Conservation (phyloP, 2,797 vertebrate species). For the Cynodonichthys magdalenae region DNA sequence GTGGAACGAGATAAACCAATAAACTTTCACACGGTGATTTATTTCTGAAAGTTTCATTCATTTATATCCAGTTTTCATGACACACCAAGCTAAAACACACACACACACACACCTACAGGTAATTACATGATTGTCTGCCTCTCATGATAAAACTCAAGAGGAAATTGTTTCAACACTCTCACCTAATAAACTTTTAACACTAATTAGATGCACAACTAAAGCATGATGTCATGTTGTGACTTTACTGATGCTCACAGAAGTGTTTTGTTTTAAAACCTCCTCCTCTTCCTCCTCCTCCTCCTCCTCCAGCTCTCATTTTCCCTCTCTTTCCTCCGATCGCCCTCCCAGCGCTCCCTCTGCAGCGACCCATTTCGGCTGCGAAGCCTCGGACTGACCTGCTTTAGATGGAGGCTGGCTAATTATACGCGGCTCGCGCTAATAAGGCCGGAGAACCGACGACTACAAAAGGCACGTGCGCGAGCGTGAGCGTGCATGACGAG, state of each 20-base stretch:
- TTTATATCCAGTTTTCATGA: too few relatives aligned
- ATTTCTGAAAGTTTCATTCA: too few relatives aligned
- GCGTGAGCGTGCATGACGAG: constrained; percentile 9
- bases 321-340: neutral
- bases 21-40: too few relatives aligned
- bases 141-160: too few relatives aligned
- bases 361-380: constrained; percentile 78
- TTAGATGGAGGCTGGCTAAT: constrained; percentile 80
- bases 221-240: constrained; percentile 13
- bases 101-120: too few relatives aligned
- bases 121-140: too few relatives aligned
- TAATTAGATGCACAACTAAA: neutral
- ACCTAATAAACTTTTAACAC: too few relatives aligned
- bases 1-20: too few relatives aligned
- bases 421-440: constrained; percentile 77
- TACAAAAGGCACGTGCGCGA: constrained; percentile 51
- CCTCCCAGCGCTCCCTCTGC: constrained; percentile 47
- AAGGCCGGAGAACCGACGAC: constrained; percentile 77
- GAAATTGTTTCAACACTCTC: too few relatives aligned
- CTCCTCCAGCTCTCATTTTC: neutral
- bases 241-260: constrained; percentile 1
- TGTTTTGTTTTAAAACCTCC: constrained; percentile 9
- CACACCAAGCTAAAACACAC: too few relatives aligned
- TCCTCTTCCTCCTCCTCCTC: constrained; percentile 3
- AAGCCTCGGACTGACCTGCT: constrained; percentile 78